phyloP scores from a whole-genome alignment of 2,888 invertebrate genomes.

The Thelaira solivaga region DNA sequence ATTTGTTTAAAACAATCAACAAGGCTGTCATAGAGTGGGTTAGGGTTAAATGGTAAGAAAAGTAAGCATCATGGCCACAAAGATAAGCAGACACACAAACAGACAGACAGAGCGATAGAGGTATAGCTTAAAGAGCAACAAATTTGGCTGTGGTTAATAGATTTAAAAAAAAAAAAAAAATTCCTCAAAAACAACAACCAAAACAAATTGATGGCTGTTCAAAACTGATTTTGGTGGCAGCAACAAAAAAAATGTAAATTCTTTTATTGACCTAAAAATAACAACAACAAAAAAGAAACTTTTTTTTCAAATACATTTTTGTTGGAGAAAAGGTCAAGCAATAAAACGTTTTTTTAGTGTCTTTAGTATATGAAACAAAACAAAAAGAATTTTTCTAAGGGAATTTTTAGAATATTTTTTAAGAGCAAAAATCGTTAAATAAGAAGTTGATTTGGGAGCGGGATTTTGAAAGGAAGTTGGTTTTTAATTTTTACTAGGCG shows the following conservation, averaged over 20 bases:
- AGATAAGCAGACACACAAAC: not conserved
- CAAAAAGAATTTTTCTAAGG: too few relatives aligned
- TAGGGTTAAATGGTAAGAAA: slow-evolving; percentile 51
- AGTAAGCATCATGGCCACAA: slow-evolving; percentile 24
- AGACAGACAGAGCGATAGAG: not conserved
- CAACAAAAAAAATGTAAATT: slow-evolving; percentile 23
- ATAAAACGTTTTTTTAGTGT: too few relatives aligned
- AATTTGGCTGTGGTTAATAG: slow-evolving; percentile 3
- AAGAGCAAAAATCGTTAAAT: too few relatives aligned
- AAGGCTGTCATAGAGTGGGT: slow-evolving; percentile 57
- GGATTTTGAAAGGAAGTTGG: too few relatives aligned
- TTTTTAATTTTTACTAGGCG: too few relatives aligned
- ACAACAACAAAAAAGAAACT: too few relatives aligned
- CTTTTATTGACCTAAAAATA: slow-evolving; percentile 35
- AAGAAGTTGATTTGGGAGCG: too few relatives aligned
- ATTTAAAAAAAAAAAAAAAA: slow-evolving; percentile 19
- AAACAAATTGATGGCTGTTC: not conserved
- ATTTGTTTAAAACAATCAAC: slow-evolving; percentile 43
- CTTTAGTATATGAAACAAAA: too few relatives aligned
- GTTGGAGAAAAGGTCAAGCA: too few relatives aligned
- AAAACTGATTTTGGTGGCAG: not conserved
- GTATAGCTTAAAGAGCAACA: not conserved
- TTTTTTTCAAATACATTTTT: too few relatives aligned
- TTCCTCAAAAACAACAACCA: slow-evolving; percentile 7
- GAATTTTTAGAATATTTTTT: too few relatives aligned